Percentiles rank a stretch among this genome's conserved stretches.
These are phyloP conservation scores for Hylomyscus alleni DNA, from an alignment of 2,797 vertebrate species.

Conservation along the genomic window DNA sequence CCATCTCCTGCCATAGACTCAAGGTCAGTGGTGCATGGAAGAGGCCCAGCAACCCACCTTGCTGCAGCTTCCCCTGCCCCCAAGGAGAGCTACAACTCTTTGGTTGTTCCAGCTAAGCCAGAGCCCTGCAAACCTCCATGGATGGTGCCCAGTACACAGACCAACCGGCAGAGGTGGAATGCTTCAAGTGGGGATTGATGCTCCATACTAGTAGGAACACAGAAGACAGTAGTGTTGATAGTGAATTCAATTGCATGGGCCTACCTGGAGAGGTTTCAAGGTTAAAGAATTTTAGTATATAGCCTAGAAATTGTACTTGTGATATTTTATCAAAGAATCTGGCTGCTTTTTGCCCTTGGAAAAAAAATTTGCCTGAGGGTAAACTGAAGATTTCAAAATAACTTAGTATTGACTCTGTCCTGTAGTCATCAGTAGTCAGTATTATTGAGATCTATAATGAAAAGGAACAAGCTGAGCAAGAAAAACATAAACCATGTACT, in stretches of 20 bases:
- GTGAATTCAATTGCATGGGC: not conserved
- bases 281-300: not conserved
- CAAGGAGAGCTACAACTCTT: not conserved
- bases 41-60: not conserved
- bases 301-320: not conserved
- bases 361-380: not conserved
- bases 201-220: not conserved
- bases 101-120: not conserved
- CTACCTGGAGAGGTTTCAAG: not conserved
- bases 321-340: not conserved
- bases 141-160: not conserved
- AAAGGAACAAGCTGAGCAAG: not conserved
- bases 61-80: not conserved
- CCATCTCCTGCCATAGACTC: not conserved
- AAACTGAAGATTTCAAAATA: not conserved
- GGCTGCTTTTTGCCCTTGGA: not conserved
- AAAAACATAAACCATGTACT: not conserved
- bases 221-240: not conserved
- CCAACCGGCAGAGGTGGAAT: not conserved
- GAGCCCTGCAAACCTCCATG: not conserved
- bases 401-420: not conserved
- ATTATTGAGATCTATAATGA: not conserved
- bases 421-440: not conserved
- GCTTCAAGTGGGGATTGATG: not conserved
- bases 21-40: not conserved